Conservation (phyloP, 2,797 vertebrate species). For the Hephaestus fuliginosus region DNA sequence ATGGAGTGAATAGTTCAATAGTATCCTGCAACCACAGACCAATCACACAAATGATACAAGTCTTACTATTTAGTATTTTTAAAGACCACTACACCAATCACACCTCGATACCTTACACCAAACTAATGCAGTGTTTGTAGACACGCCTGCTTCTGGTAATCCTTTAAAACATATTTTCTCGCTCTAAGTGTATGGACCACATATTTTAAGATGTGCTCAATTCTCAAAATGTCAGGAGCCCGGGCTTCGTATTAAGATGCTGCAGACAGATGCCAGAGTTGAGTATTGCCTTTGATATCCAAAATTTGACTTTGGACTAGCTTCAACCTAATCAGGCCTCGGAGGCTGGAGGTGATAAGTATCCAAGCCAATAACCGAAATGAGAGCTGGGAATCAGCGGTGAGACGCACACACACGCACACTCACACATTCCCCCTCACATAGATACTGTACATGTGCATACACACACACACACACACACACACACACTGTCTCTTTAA, state of each 20-base stretch:
- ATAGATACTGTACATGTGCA: slow-evolving; percentile 17
- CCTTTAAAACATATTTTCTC: slow-evolving; percentile 45
- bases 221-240: slow-evolving; percentile 51
- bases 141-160: slow-evolving; percentile 48
- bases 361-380: slow-evolving; percentile 78
- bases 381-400: slow-evolving; percentile 64
- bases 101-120: slow-evolving; percentile 22
- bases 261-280: slow-evolving; percentile 77
- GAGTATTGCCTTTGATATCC: slow-evolving; percentile 79
- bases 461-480: slow-evolving; percentile 3
- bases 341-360: slow-evolving; percentile 80
- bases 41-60: not conserved
- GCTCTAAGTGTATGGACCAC: slow-evolving; percentile 28
- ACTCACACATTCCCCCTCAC: slow-evolving; percentile 7
- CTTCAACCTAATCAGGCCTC: slow-evolving; percentile 80
- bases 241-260: slow-evolving; percentile 73
- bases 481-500: slow-evolving; percentile 69
- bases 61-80: slow-evolving; percentile 24
- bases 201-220: slow-evolving; percentile 57
- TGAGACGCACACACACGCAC: slow-evolving; percentile 19
- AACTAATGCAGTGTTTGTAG: slow-evolving; percentile 40
- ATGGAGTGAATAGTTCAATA: not conserved
- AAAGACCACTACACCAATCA: slow-evolving; percentile 29
- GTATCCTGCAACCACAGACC: not conserved
- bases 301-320: slow-evolving; percentile 78